phyloP scores from a whole-genome alignment of 2,888 invertebrate genomes.

The Ennomos quercinarius region DNA sequence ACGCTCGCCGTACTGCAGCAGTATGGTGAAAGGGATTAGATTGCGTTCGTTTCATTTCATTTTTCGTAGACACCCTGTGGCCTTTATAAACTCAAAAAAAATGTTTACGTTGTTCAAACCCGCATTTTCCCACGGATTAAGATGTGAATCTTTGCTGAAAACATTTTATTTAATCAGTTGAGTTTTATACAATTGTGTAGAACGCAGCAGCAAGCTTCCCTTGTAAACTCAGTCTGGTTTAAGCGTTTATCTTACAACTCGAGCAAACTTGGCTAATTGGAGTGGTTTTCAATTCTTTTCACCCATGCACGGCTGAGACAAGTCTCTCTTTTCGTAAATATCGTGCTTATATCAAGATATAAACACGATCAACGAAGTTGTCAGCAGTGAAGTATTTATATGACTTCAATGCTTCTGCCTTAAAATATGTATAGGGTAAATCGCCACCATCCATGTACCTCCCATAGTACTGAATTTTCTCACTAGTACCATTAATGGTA shows the following conservation, averaged over 20 bases:
- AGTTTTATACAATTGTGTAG: slow-evolving; percentile 33
- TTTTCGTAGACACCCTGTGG: too few species aligned
- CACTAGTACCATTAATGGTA: too few species aligned
- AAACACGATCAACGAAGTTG: slow-evolving; percentile 31
- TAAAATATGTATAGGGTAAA: too few species aligned
- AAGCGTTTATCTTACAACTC: slow-evolving; percentile 45
- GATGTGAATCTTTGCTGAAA: slow-evolving; percentile 30
- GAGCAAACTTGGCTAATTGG: slow-evolving; percentile 47
- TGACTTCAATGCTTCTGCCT: too few species aligned
- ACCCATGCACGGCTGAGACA: slow-evolving; percentile 38
- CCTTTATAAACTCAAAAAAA: slow-evolving; percentile 31
- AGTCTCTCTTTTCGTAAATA: too few species aligned
- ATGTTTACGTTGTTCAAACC: slow-evolving; percentile 25
- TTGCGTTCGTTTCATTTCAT: too few species aligned
- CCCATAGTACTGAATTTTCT: too few species aligned
- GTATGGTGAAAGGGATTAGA: too few species aligned
- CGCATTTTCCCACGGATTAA: slow-evolving; percentile 37
- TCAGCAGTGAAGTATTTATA: slow-evolving; percentile 1
- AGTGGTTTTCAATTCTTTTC: slow-evolving; percentile 48
- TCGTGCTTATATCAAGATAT: too few species aligned
- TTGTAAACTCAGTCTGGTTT: slow-evolving; percentile 34
- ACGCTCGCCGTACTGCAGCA: not conserved
- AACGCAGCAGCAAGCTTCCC: slow-evolving; percentile 25
- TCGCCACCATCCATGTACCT: too few species aligned
- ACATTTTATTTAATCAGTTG: slow-evolving; percentile 38